These are phyloP conservation scores for Pristionchus japonicus DNA, from an alignment of 2,888 invertebrate genomes.

Conservation along the genomic window DNA sequence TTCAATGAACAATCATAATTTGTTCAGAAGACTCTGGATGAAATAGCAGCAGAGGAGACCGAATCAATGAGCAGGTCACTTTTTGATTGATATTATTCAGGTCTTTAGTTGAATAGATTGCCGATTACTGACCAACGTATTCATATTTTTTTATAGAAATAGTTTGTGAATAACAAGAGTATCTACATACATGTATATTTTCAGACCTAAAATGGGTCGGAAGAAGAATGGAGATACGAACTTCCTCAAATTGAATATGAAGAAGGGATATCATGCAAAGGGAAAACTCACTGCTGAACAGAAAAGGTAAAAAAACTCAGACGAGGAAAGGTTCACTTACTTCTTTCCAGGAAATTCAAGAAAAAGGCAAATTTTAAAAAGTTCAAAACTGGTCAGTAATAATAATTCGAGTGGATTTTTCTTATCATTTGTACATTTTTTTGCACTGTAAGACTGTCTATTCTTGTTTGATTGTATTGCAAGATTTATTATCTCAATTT, in stretches of 20 bases:
- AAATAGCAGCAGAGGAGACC: not conserved
- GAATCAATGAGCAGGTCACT: not conserved
- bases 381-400: not conserved
- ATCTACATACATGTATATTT: not conserved
- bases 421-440: not conserved
- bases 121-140: too few relatives aligned
- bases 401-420: not conserved
- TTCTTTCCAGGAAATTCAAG: slow-evolving; percentile 53
- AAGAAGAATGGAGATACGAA: slow-evolving; percentile 51
- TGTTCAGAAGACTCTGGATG: not conserved
- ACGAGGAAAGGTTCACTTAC: not conserved
- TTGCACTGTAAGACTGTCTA: not conserved
- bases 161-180: not conserved
- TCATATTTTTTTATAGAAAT: too few relatives aligned
- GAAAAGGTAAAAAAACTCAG: slow-evolving; percentile 20
- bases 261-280: slow-evolving; percentile 59
- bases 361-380: slow-evolving; percentile 59
- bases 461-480: not conserved
- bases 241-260: slow-evolving; percentile 62
- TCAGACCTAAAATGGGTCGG: not conserved
- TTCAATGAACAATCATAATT: not conserved
- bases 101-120: too few relatives aligned
- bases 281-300: slow-evolving; percentile 55
- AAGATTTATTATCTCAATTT: slow-evolving; percentile 5
- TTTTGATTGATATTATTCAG: too few relatives aligned